Evolutionary conservation across 1,140 invertebrate species (phyloP), one percentile per base, ranked within the genome.

Genomic region (Macrocentrus cingulum): DNA sequence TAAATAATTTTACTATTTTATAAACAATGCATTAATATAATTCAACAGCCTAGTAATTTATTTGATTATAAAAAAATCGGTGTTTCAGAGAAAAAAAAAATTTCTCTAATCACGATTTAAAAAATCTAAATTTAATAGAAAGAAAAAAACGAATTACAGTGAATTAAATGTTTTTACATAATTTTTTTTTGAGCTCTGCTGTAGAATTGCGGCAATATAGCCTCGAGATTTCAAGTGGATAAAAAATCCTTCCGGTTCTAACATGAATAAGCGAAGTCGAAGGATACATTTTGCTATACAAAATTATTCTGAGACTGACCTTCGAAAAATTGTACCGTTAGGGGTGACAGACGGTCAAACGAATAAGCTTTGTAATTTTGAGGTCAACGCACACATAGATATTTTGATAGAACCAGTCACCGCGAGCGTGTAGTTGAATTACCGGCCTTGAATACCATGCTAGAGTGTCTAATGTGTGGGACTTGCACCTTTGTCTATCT

Each of bases 341-440:
- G 72, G 71, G 72, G 69, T 75, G 63, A 59, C 65, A 75, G 73
- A 75, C 73, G 73, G 73, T 75, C 73, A 72, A 59, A 44, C 39
- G 37, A 39, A 8, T 8, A 18, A 44, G 36, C 32, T 54, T 32
- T 34, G 19, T 20, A 39, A 48, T 57, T 41, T 49, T 29, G 8
- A 49, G 34, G 23, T 20, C 19, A 39, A 11, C n/a, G 22, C 48
- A 25, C 36, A 56, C 13, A 39, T 39, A 41, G 18, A 48, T 42
- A 51, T 11, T 34, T 32, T 34, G 2, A 50, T 18, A 50, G 11
- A 50, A 11, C 8, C 36, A 74, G 66, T 70, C 66, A 76, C 74
- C 76, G 75, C 75, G 25, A 29, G 64, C 62, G 75, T 75, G 62
- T n/a, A n/a, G n/a, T n/a, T n/a, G n/a, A n/a, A n/a, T n/a, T n/a